Evolutionary conservation across 2,888 invertebrate species (phyloP), one percentile per base, ranked within the genome.

Genomic region (Apantesis nais): DNA sequence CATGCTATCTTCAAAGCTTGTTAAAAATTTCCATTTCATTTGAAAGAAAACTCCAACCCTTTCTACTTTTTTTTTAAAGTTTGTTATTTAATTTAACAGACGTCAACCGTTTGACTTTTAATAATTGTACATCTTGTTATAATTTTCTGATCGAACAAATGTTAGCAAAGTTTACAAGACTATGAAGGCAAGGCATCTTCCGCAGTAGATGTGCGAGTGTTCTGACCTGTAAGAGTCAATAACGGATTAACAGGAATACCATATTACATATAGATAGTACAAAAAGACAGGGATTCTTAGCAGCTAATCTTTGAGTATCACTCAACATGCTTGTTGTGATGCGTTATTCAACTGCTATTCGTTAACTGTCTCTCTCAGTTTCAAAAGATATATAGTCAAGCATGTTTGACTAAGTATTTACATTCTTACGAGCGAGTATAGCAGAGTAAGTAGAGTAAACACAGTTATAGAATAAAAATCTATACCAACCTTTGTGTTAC

Each of bases 1-100:
- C 68, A 79, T 83, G 78, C 80, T 82, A 78, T 81, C 75, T 79
- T 75, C 75, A 79, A 74, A 78, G 77, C 94, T 94, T 93, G 93
- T 95, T 95, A 95, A 93, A 95, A 92, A 89, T 88, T 94, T 95
- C 93, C 94, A 89, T 93, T 93, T 91, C 91, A 93, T 93, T 93
- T 92, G 89, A 87, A 84, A 78, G 78, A 78, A 88, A 91, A 90
- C 79, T 92, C 87, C 85, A 93, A 92, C 90, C 91, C 93, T 92
- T 93, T 90, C 83, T 78, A 82, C 76, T 72, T 79, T 77, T 83
- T 82, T 83, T 39, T 31, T n/a, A n/a, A 25, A 11, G 81, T 83
- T 88, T 87, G 80, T 79, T 86, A 85, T 85, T 85, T 79, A 83
- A 87, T 83, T 81, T 83, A 74, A 76, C 74, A 84, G 83, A 80